Evolutionary conservation across 2,888 invertebrate species (phyloP).

Genomic region (Andricus curvator): DNA sequence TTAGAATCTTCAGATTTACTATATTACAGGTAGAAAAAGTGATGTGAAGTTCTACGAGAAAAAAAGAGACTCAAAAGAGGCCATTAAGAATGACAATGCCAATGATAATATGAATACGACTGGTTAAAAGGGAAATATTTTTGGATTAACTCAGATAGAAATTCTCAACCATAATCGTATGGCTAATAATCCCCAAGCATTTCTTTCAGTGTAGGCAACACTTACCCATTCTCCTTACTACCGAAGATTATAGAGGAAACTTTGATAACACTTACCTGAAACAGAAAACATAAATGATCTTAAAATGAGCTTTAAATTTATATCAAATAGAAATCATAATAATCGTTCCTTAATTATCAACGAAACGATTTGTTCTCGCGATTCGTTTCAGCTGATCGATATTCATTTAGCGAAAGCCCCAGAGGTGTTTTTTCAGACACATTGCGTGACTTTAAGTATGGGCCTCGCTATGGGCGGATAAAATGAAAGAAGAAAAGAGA

Average conservation of each 20-base stretch:
- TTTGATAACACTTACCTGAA: constrained; percentile 18
- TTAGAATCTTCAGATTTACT: not conserved
- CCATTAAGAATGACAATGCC: not conserved
- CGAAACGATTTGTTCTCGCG: not conserved
- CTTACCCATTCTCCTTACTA: constrained; percentile 14
- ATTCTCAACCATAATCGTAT: no score
- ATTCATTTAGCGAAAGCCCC: constrained; percentile 26
- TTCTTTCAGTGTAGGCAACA: not conserved
- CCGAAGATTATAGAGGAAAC: constrained; percentile 8
- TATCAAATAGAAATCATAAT: not conserved
- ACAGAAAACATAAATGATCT: constrained; percentile 27
- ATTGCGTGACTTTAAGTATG: constrained; percentile 18
- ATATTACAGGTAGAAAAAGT: not conserved
- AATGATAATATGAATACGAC: no score
- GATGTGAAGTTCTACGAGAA: not conserved
- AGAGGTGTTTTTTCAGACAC: constrained; percentile 31
- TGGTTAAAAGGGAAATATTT: no score
- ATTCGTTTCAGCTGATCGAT: constrained; percentile 20
- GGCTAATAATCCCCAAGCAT: no score
- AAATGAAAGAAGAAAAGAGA: constrained; percentile 27
- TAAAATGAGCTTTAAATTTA: not conserved
- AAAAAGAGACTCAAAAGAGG: not conserved
- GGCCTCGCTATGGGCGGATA: not conserved
- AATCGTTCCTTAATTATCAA: not conserved
- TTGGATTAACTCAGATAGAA: no score